A percentile compares a stretch with the other conserved stretches of the same genome.
These are phyloP conservation scores for Ophiodon elongatus DNA, from an alignment of 2,113 vertebrate genomes.

Conservation along the genomic window DNA sequence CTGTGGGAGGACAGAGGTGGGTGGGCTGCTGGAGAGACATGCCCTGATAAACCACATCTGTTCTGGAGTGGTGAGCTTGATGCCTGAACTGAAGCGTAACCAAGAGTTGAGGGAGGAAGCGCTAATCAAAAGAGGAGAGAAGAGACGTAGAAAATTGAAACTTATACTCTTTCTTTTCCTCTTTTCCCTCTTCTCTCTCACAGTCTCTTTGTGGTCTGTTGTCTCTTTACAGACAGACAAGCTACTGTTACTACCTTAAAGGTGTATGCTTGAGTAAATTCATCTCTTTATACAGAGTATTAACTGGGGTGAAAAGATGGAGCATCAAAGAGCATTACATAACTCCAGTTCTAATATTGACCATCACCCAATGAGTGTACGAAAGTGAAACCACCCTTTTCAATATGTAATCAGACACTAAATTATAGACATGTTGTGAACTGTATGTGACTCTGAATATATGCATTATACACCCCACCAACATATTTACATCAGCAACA, in stretches of 20 bases:
- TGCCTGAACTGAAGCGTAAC: slow-evolving; percentile 64
- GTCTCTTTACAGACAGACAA: slow-evolving; percentile 8
- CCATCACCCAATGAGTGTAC: slow-evolving; percentile 13
- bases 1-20: slow-evolving; percentile 25
- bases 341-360: slow-evolving; percentile 40
- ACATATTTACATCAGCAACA: slow-evolving; percentile 10
- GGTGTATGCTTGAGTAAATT: slow-evolving; percentile 29
- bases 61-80: slow-evolving; percentile 62
- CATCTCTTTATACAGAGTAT: slow-evolving; percentile 11
- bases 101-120: slow-evolving; percentile 29
- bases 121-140: slow-evolving; percentile 54
- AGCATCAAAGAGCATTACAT: slow-evolving; percentile 45
- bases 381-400: slow-evolving; percentile 6
- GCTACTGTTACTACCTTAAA: slow-evolving; percentile 9
- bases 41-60: slow-evolving; percentile 68
- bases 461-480: neutral
- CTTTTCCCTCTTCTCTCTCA: neutral
- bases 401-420: neutral
- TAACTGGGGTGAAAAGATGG: slow-evolving; percentile 50
- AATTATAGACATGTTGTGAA: neutral
- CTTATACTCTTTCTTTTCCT: slow-evolving; percentile 14
- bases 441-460: neutral
- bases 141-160: slow-evolving; percentile 55
- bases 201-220: neutral
- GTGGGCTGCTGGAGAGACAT: slow-evolving; percentile 18